Conservation (phyloP, 2,113 vertebrate genomes). For the Cacatua alba region DNA sequence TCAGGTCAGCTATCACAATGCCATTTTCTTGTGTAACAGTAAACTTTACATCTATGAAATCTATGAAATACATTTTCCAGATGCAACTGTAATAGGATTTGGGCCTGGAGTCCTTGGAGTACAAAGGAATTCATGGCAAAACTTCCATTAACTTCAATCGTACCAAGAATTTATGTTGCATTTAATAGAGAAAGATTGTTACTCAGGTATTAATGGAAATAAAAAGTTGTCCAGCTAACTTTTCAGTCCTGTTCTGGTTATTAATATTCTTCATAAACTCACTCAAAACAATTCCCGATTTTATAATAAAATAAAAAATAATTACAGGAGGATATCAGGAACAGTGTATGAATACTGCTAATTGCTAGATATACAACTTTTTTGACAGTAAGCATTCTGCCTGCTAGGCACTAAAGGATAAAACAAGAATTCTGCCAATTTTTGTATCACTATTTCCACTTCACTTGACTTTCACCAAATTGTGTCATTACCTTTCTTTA, state of each 20-base stretch:
- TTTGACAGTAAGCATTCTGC: neutral
- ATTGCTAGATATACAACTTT: neutral
- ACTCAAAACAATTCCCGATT: neutral
- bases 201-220: neutral
- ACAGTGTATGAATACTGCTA: neutral
- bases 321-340: neutral
- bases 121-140: neutral
- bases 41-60: conserved; percentile 44
- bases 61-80: conserved; percentile 39
- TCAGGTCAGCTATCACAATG: conserved; percentile 31
- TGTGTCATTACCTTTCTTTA: neutral
- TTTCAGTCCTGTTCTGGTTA: neutral
- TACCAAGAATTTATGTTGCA: neutral
- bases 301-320: neutral
- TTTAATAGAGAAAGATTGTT: neutral
- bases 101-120: neutral
- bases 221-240: neutral
- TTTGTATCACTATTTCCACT: neutral
- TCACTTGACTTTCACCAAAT: neutral
- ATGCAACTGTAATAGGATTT: neutral
- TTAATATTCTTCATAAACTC: neutral
- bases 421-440: neutral
- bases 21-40: conserved; percentile 40
- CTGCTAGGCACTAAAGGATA: neutral
- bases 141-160: neutral